A percentile compares a stretch with the other conserved stretches of the same genome.
Conservation (phyloP, 2,888 invertebrate genomes). For the Drosophila flavopinicola region DNA sequence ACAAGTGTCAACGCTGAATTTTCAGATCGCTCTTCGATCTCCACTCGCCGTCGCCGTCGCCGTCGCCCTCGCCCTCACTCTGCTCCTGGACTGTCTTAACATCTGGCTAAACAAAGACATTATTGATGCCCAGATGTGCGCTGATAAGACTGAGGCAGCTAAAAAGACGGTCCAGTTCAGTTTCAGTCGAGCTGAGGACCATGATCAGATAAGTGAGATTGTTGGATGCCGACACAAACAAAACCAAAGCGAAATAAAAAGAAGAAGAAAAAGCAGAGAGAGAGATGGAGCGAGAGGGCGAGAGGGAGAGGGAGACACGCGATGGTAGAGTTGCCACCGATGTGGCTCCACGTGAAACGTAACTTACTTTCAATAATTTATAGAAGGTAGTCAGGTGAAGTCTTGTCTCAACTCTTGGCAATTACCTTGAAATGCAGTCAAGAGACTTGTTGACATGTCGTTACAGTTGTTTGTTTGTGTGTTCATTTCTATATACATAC, state of each 20-base stretch:
- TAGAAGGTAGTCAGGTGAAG: constrained; percentile 79
- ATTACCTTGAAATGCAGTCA: constrained; percentile 78
- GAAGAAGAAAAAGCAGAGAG: constrained; percentile 6
- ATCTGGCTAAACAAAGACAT: constrained; percentile 77
- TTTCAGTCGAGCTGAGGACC: constrained; percentile 9
- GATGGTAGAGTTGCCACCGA: constrained; percentile 62
- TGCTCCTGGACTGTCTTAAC: constrained; percentile 36
- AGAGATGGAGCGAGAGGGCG: constrained; percentile 40
- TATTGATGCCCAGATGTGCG: constrained; percentile 77
- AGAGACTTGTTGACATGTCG: constrained; percentile 75
- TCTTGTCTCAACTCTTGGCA: constrained; percentile 67
- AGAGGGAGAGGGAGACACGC: constrained; percentile 55
- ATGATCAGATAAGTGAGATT: constrained; percentile 44
- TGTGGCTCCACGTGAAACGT: constrained; percentile 48
- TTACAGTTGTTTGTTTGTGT: constrained; percentile 41
- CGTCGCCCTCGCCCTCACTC: not conserved
- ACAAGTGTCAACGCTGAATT: constrained; percentile 77
- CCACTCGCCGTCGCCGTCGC: not conserved
- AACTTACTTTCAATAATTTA: constrained; percentile 73
- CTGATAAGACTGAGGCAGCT: constrained; percentile 46
- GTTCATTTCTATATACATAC: not conserved
- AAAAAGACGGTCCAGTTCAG: constrained; percentile 32
- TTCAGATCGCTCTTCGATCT: constrained; percentile 49
- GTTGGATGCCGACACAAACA: constrained; percentile 30
- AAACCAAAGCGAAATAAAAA: constrained; percentile 5